Evolutionary conservation across 2,113 vertebrate genomes (phyloP), one percentile per base, ranked within the genome.

Genomic region (Alouatta palliata): DNA sequence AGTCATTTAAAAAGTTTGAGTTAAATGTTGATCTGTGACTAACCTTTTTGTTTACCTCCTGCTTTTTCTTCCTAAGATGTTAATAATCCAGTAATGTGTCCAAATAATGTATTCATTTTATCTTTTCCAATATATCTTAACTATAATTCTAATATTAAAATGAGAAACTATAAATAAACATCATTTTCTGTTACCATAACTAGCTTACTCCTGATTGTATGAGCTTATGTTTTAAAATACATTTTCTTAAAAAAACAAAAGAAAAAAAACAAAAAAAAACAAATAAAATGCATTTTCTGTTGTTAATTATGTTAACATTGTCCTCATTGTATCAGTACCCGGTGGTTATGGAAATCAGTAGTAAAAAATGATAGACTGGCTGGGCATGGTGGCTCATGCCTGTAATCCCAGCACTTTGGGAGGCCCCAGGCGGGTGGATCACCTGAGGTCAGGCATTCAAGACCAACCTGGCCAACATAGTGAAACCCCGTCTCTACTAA

Each of bases 11-110:
- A 91, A 96, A 76, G 25, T 93, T 40, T 95, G 82, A 96, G 64
- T 54, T 47, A 81, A 16, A 79, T 85, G 21, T 93, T 95, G 49
- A 75, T 17, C 37, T 90, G 2, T 58, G 4, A 80, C 32, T 76
- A 17, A 76, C 12, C 40, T 77, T 81, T 93, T 56, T 68, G 54
- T 95, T 87, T 97, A 54, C 2, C 2, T 82, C 68, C 23, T 75
- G 13, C 14, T 86, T 86, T 97, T 95, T 77, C 49, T 95, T 88
- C 35, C 40, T 90, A 86, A 82, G 16, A 81, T 80, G 8, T 89
- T 71, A 92, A 71, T 77, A 92, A 95, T 82, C n/a, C 37, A 96
- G 56, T 45, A 76, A 70, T 73, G 4, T 93, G 20, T 84, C 27
- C 13, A 40, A 92, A 94, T 71, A 85, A 75, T 32, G 61, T n/a